These are phyloP conservation scores for Tokudaia muenninki DNA, from an alignment of 2,797 vertebrate species.

Conservation along the genomic window DNA sequence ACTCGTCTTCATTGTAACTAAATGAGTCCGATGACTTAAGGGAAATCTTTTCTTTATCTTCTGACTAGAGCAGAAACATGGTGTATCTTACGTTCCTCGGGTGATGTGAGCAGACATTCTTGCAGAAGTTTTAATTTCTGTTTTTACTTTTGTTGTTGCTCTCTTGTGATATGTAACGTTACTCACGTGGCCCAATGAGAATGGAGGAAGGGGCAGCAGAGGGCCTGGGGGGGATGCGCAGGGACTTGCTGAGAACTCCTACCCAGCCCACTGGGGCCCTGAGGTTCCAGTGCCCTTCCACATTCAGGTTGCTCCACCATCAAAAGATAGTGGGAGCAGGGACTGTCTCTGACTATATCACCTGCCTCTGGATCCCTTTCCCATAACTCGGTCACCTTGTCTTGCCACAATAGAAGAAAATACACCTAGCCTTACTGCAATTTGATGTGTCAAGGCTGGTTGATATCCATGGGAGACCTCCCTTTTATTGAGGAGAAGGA, in stretches of 20 bases:
- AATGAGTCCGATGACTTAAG: neutral
- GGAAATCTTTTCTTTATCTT: neutral
- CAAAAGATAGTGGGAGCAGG: neutral
- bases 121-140: neutral
- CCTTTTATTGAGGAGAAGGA: neutral
- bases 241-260: neutral
- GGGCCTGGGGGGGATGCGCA: neutral
- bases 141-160: neutral
- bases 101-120: neutral
- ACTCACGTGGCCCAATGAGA: neutral
- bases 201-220: neutral
- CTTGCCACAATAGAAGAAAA: neutral
- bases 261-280: neutral
- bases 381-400: neutral
- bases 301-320: neutral
- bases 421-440: neutral
- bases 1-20: neutral
- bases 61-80: neutral
- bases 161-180: neutral
- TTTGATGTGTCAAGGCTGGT: neutral
- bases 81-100: neutral
- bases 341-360: too few species aligned
- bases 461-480: neutral
- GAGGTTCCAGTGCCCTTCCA: too few species aligned
- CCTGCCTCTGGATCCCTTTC: neutral